Evolutionary conservation across 2,797 vertebrate genomes (phyloP).

Genomic region (Anableps anableps): DNA sequence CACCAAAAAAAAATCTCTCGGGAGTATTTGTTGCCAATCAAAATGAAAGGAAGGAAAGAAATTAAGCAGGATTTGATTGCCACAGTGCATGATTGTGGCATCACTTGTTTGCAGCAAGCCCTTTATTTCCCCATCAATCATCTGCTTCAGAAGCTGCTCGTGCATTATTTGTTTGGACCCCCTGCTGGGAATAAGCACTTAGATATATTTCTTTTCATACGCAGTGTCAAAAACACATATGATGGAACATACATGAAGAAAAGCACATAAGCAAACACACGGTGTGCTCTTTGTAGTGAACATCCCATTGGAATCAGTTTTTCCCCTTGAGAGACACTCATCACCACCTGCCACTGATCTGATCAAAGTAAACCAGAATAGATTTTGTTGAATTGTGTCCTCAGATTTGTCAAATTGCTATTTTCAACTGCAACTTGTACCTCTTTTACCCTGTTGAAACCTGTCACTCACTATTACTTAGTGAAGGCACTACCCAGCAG

Average conservation of each 20-base stretch:
- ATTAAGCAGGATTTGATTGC: conserved; percentile 29
- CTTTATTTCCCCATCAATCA: conserved; percentile 47
- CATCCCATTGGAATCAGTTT: conserved; percentile 28
- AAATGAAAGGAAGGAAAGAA: conserved; percentile 21
- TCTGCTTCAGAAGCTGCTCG: conserved; percentile 12
- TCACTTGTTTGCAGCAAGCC: conserved; percentile 32
- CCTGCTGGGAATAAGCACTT: conserved; percentile 14
- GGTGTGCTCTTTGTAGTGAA: conserved; percentile 15
- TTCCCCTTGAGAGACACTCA: conserved; percentile 34
- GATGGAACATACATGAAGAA: conserved; percentile 21
- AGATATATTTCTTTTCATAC: conserved; percentile 3
- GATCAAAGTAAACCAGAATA: conserved; percentile 61
- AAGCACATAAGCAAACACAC: conserved; percentile 6
- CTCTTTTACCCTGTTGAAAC: conserved; percentile 20
- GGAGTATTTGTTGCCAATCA: conserved; percentile 45
- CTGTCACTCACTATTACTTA: conserved; percentile 53
- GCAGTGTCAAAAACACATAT: neutral
- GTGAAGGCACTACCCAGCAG: conserved; percentile 33
- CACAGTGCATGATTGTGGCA: conserved; percentile 6
- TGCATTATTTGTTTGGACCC: conserved; percentile 10
- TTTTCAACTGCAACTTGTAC: conserved; percentile 25
- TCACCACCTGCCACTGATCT: conserved; percentile 46
- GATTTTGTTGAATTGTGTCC: conserved; percentile 45
- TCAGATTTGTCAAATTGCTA: conserved; percentile 51
- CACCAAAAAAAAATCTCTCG: conserved; percentile 5